Evolutionary conservation across 2,797 vertebrate genomes (phyloP).

Genomic region (Mastacembelus armatus): DNA sequence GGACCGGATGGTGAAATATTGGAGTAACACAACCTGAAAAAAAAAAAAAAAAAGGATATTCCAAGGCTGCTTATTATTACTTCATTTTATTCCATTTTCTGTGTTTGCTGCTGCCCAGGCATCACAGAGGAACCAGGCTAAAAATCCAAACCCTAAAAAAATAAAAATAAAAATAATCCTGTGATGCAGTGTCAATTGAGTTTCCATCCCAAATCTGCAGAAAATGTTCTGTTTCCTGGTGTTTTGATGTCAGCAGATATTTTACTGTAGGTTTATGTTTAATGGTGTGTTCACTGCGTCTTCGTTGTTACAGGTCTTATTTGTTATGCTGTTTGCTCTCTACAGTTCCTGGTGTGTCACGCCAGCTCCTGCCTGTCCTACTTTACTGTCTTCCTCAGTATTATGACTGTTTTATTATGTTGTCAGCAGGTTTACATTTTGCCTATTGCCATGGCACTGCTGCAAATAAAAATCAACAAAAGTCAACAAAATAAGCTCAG

Average conservation of each 20-base stretch:
- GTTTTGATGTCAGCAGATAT: constrained; percentile 28
- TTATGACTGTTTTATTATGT: constrained; percentile 25
- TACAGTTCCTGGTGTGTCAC: constrained; percentile 12
- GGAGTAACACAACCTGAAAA: not conserved
- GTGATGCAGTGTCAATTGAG: not conserved
- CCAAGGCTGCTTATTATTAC: not conserved
- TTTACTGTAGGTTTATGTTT: constrained; percentile 18
- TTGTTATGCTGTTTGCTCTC: constrained; percentile 56
- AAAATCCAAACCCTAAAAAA: not conserved
- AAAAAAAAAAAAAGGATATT: not conserved
- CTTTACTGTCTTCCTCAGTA: constrained; percentile 39
- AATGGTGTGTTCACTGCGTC: constrained; percentile 17
- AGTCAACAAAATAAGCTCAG: too few species aligned
- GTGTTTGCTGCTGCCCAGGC: not conserved
- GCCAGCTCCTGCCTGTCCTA: constrained; percentile 40
- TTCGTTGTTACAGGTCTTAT: constrained; percentile 52
- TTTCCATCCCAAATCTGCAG: constrained; percentile 4
- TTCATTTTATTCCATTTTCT: not conserved
- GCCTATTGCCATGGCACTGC: not conserved
- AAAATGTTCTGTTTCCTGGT: not conserved
- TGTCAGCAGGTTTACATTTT: not conserved
- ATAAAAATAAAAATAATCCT: not conserved
- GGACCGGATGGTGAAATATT: not conserved
- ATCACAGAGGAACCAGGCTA: not conserved
- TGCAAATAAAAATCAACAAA: not conserved